phyloP scores from a whole-genome alignment of 2,888 invertebrate species.

The Eumacrocentrus americanus region DNA sequence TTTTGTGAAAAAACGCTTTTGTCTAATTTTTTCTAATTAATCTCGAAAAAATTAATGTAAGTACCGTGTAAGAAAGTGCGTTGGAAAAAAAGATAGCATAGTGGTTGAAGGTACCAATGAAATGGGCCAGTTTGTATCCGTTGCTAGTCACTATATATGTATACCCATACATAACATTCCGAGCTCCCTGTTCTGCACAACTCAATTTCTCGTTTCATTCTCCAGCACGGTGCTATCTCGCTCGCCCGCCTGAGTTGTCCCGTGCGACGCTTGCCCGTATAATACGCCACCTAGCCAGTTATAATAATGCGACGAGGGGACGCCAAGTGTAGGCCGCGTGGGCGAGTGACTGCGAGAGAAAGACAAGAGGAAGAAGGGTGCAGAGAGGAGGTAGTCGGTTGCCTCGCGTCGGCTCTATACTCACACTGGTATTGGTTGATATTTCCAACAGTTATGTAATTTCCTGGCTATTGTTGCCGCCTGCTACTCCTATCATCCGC shows the following conservation, averaged over 20 bases:
- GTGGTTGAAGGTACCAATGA: no score
- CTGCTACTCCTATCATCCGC: slow-evolving; percentile 54
- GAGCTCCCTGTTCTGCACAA: slow-evolving; percentile 52
- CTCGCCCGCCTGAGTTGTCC: slow-evolving; percentile 59
- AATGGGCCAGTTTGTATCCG: slow-evolving; percentile 10
- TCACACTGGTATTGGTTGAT: slow-evolving; percentile 59
- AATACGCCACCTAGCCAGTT: slow-evolving; percentile 59
- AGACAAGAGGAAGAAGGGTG: slow-evolving; percentile 14
- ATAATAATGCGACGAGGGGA: slow-evolving; percentile 56
- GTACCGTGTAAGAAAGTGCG: no score
- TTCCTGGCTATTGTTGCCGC: slow-evolving; percentile 61
- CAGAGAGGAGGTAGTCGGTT: slow-evolving; percentile 22
- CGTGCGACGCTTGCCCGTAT: slow-evolving; percentile 54
- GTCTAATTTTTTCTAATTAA: no score
- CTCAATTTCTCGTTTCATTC: slow-evolving; percentile 62
- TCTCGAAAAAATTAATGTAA: no score
- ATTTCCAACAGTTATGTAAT: slow-evolving; percentile 63
- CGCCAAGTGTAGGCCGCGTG: slow-evolving; percentile 6
- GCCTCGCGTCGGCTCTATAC: slow-evolving; percentile 20
- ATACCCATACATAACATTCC: slow-evolving; percentile 22
- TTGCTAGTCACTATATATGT: slow-evolving; percentile 15
- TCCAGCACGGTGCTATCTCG: slow-evolving; percentile 57
- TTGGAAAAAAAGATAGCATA: no score
- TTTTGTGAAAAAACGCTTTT: no score
- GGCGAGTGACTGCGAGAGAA: slow-evolving; percentile 9